Evolutionary conservation across 2,888 invertebrate species (phyloP), one percentile per base, ranked within the genome.

Genomic region (Temnothorax ravouxi): DNA sequence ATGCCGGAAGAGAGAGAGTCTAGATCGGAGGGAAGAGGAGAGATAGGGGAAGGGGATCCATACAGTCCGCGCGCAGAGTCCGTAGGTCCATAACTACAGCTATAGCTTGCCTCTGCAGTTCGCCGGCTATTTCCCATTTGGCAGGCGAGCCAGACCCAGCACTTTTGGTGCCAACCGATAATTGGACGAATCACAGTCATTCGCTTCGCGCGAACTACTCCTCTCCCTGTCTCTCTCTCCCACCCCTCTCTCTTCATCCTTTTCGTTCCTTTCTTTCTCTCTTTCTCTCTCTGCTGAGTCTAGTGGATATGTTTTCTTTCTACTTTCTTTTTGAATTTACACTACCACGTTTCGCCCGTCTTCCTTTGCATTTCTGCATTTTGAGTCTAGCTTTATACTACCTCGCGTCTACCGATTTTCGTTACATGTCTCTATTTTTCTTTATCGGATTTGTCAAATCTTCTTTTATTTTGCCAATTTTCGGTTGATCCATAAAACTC

Each of bases 121-220:
- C 89, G 88, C 90, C 90, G 92, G 93, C 92, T 92, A 93, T 93
- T 93, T 93, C 92, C 93, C 93, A 93, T 93, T 93, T 93, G 93
- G 93, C 93, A 93, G 93, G 87, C 91, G 92, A 92, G 92, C 93
- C 93, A 93, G 93, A 93, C 92, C 93, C 93, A 93, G 93, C 93
- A 93, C 93, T 93, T 93, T 93, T 92, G 93, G 93, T 93, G 93
- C 93, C 93, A 93, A 93, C 93, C 93, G 93, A 93, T 93, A 93
- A 93, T 93, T 93, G 93, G 93, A 93, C 93, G 93, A 93, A 93
- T 93, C 93, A 93, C 91, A 93, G 93, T 93, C 93, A 93, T 93
- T 93, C 93, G 92, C 92, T 91, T 91, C 91, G 91, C 90, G 91
- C 92, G 92, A 93, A 90, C 89, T 89, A 84, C 86, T 89, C 83